Evolutionary conservation across 2,797 vertebrate species (phyloP), one percentile per base, ranked within the genome.

Genomic region (Urocyon cinereoargenteus): DNA sequence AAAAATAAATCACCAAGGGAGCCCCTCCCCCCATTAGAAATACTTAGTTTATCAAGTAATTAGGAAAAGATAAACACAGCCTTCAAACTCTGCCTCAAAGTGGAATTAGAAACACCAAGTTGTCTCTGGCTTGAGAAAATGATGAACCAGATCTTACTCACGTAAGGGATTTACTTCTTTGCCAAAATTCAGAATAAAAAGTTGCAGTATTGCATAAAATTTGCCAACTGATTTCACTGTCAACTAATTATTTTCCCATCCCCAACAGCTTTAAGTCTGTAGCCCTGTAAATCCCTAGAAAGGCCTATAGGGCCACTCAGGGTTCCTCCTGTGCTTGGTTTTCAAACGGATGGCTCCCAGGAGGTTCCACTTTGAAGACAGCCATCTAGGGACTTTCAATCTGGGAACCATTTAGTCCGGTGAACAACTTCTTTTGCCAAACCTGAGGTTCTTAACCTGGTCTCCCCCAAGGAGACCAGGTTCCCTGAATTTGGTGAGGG

Each of bases 151-250:
- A 85, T 89, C 64, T 96, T 85, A 62, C 22, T 96, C 75, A 28
- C 45, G 28, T 45, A 97, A 77, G 36, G 55, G 28, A 73, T 57
- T 73, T 1, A 8, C 28, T 77, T 93, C 28, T 92, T 95, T 82
- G 72, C 59, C 84, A 96, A 83, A 95, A 81, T 28, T 90, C 72
- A 82, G 55, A 94, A 94, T 97, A 89, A 95, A 78, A 96, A 84
- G n/a, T 40, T 83, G 79, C 31, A 96, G 62, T 61, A 70, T 92
- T 83, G 62, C 59, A 90, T 84, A 89, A 87, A 95, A 87, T 87
- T 90, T 92, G 53, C 78, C 92, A 97, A 86, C 34, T 84, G 28
- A 94, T 70, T 93, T 96, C 64, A 62, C 49, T 66, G 51, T 93
- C 73, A 87, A 75, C 14, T 45, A 72, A 87, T 72, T 73, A 18